phyloP scores from a whole-genome alignment of 2,888 invertebrate species.

The Troides aeacus region DNA sequence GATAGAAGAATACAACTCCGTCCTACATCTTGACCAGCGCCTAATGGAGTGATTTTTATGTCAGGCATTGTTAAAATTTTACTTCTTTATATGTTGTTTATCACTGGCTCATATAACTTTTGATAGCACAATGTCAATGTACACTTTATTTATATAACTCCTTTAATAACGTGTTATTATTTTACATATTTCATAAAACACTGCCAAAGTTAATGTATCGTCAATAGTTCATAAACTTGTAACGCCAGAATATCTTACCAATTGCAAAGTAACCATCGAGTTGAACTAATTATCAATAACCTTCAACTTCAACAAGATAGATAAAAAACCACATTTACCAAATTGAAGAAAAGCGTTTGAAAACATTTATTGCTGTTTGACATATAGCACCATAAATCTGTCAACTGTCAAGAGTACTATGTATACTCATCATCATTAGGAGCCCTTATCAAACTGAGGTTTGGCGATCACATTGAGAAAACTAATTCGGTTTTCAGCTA shows the following conservation, averaged over 20 bases:
- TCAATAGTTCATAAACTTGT: background rate
- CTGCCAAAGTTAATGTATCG: background rate
- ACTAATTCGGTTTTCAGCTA: no score
- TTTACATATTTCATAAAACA: slow-evolving; percentile 6
- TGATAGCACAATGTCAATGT: slow-evolving; percentile 11
- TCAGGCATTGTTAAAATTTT: slow-evolving; percentile 84
- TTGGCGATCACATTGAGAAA: no score
- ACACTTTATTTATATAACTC: slow-evolving; percentile 1
- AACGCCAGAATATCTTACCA: background rate
- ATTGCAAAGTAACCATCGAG: slow-evolving; percentile 10
- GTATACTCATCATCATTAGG: no score
- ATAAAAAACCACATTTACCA: slow-evolving; percentile 15
- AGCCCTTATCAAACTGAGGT: no score
- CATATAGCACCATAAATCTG: background rate
- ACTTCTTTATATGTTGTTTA: slow-evolving; percentile 14
- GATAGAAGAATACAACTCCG: slow-evolving; percentile 97
- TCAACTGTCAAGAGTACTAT: background rate
- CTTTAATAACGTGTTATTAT: slow-evolving; percentile 18
- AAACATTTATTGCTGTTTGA: background rate
- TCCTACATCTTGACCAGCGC: slow-evolving; percentile 98
- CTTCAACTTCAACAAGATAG: slow-evolving; percentile 14
- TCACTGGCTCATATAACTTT: slow-evolving; percentile 7
- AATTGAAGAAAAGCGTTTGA: slow-evolving; percentile 3
- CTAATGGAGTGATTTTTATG: slow-evolving; percentile 92
- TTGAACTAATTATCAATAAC: slow-evolving; percentile 13